Evolutionary conservation across 2,797 vertebrate species (phyloP).

Genomic region (Anisognathus igniventris): DNA sequence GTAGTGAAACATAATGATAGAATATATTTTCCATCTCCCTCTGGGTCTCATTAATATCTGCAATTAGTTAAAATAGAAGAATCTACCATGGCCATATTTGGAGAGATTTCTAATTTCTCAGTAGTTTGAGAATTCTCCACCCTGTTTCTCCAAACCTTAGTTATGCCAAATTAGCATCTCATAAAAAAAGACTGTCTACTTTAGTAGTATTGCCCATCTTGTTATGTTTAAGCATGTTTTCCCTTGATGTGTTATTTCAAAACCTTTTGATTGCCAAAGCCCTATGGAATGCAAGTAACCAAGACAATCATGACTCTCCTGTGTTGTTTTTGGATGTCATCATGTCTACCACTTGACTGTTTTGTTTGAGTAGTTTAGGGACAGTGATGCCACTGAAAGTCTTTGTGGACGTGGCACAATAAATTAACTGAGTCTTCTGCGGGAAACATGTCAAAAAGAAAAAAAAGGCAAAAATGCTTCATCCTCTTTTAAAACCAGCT

Average conservation of each 20-base stretch:
- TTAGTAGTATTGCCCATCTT: background rate
- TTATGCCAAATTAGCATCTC: background rate
- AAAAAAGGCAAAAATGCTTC: background rate
- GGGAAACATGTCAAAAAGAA: background rate
- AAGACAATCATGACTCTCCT: background rate
- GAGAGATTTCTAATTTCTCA: slow-evolving; percentile 39
- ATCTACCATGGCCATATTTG: background rate
- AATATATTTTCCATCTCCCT: background rate
- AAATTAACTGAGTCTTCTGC: background rate
- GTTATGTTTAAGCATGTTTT: background rate
- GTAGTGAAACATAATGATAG: background rate
- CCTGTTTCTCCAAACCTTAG: background rate
- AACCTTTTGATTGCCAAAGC: background rate
- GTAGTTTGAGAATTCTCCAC: background rate
- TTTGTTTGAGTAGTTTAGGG: background rate
- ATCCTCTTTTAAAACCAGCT: background rate
- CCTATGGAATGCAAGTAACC: background rate
- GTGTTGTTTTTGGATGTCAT: background rate
- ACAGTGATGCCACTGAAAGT: background rate
- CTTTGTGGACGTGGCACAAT: background rate
- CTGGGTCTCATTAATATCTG: background rate
- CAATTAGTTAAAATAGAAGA: slow-evolving; percentile 3
- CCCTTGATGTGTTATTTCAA: slow-evolving; percentile 28
- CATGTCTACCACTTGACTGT: background rate
- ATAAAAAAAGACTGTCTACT: background rate